Base-by-base conservation (phyloP, 2,888 invertebrate genomes). In the Habrosyne pyritoides region DNA sequence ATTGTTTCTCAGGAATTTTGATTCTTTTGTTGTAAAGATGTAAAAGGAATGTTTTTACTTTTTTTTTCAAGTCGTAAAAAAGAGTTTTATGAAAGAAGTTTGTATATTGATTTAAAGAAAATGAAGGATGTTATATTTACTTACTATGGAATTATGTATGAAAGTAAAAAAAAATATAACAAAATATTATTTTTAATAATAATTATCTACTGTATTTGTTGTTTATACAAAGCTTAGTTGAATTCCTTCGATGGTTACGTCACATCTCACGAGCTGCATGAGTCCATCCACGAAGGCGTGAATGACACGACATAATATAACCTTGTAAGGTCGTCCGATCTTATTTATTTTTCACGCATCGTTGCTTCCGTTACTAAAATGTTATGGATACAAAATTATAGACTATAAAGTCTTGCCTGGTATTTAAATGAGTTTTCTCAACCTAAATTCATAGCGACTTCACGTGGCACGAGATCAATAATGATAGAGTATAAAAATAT, bases 291-390 rank as follows among this genome's bases (percentile, higher is more conserved):
- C 47, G 54, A 60, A 62, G 63, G 74, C 71, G 76, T 72, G 73
- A 77, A 77, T 66, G 73, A 77, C 18, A 42, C 73, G 73, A 30
- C 30, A 30, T 65, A 63, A 57, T 59, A 57, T 73, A 73, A 72
- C 83, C 83, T 85, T 86, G 81, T 79, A 80, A 79, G 79, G 84
- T 75, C 79, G 81, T 81, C 80, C 48, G 67, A 80, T 77, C 73
- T 61, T 63, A 67, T 83, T 75, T 77, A 73, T 76, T 71, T 78
- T 67, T 71, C 61, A 72, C 68, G 73, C 69, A 61, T 63, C 71
- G 70, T 46, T 67, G 71, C 47, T 53, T 42, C 50, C 50, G 28
- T 14, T 50, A 50, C 12, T 50, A 21, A 50, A 18, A 50, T 21
- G 18, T 28, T 50, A 28, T 50, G 5, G 50, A 30, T 50, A 28